A percentile compares a stretch with the other conserved stretches of the same genome.
These are phyloP conservation scores for Scrobipalpa costella DNA, from an alignment of 2,888 invertebrate genomes.

Conservation along the genomic window DNA sequence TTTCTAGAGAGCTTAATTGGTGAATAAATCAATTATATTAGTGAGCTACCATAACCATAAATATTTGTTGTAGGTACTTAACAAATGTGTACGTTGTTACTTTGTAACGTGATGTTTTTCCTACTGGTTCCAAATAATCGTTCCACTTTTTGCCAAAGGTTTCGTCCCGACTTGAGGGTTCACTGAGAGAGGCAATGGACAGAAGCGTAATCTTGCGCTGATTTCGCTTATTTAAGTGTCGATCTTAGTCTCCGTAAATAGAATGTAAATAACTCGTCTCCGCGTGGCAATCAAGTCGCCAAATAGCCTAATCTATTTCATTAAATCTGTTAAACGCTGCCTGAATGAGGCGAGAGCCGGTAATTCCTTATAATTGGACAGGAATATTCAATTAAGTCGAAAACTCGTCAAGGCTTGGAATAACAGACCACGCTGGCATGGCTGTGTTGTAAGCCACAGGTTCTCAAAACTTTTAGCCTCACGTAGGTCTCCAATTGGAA, in stretches of 20 bases:
- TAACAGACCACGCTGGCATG: conserved; percentile 45
- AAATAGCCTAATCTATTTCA: conserved; percentile 27
- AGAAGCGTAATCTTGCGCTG: too few relatives aligned
- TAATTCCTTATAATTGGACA: conserved; percentile 38
- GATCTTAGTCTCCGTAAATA: not conserved
- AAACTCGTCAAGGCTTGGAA: conserved; percentile 51
- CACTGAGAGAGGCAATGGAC: too few relatives aligned
- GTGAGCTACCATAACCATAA: not conserved
- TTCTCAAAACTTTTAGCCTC: not conserved
- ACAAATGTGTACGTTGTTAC: too few relatives aligned
- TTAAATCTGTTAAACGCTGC: conserved; percentile 28
- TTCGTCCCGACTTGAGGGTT: too few relatives aligned
- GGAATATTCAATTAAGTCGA: conserved; percentile 55
- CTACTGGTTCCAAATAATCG: too few relatives aligned
- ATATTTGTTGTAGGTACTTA: too few relatives aligned
- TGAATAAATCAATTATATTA: not conserved
- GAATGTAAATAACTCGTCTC: not conserved
- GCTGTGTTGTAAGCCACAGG: conserved; percentile 37
- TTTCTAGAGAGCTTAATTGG: not conserved
- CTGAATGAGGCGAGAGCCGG: conserved; percentile 15
- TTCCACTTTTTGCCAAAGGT: too few relatives aligned
- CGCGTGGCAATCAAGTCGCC: not conserved
- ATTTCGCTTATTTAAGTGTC: too few relatives aligned
- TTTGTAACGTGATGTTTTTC: too few relatives aligned
- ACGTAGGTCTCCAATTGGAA: not conserved